phyloP scores from a whole-genome alignment of 2,888 invertebrate species.

The Lochmaea crataegi region DNA sequence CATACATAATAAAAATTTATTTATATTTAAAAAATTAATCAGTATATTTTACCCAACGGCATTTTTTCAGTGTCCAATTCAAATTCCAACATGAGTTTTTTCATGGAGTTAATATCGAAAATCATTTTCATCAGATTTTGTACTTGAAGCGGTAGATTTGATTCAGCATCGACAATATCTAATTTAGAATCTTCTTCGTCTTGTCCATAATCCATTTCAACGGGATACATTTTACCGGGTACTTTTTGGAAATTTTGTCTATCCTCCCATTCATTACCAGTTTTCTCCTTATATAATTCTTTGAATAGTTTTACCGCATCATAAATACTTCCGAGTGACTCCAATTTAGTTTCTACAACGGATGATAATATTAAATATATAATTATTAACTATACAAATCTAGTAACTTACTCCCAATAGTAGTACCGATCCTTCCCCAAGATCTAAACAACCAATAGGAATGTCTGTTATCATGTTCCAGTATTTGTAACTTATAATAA shows the following conservation, averaged over 20 bases:
- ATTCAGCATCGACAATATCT: constrained; percentile 67
- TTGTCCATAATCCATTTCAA: constrained; percentile 87
- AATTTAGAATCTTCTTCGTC: constrained; percentile 64
- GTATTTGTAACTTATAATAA: constrained; percentile 92
- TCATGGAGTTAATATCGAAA: constrained; percentile 94
- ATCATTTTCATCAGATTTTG: constrained; percentile 87
- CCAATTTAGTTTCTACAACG: constrained; percentile 49
- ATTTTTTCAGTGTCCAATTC: constrained; percentile 97
- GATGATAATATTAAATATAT: too few relatives aligned
- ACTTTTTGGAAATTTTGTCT: constrained; percentile 71
- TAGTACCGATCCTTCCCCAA: constrained; percentile 98
- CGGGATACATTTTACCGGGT: constrained; percentile 82
- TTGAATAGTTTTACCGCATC: constrained; percentile 76
- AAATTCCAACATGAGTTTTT: constrained; percentile 91
- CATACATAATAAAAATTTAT: too few relatives aligned
- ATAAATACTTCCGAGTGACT: constrained; percentile 57
- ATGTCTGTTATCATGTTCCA: constrained; percentile 77
- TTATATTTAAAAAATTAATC: too few relatives aligned
- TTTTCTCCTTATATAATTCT: constrained; percentile 74
- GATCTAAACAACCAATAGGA: constrained; percentile 73
- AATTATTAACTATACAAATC: too few relatives aligned
- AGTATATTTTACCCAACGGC: constrained; percentile 80
- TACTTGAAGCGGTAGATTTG: constrained; percentile 79
- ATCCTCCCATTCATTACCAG: constrained; percentile 82
- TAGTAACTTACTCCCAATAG: constrained; percentile 75